Percentiles rank a stretch among this genome's conserved stretches.
These are phyloP conservation scores for Cerastis leucographa DNA, from an alignment of 2,888 invertebrate genomes.

Conservation along the genomic window DNA sequence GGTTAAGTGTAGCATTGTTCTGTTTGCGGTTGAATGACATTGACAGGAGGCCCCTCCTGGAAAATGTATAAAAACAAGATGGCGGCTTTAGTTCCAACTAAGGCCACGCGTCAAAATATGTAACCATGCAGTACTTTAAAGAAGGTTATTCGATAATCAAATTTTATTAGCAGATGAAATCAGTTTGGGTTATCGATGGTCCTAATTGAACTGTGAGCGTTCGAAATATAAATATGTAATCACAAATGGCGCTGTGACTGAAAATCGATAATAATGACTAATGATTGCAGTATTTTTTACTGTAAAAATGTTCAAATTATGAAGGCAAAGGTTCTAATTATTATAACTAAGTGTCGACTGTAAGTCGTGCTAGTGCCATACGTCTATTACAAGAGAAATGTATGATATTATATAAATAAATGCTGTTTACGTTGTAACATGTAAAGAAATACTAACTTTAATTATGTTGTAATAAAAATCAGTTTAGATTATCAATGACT, in stretches of 20 bases:
- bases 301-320: constrained; percentile 56
- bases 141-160: constrained; percentile 30
- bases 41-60: too few species aligned
- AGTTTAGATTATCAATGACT: constrained; percentile 19
- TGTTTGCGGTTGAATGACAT: neutral
- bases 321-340: constrained; percentile 58
- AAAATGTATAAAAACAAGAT: neutral
- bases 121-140: neutral
- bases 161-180: constrained; percentile 6
- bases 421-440: constrained; percentile 33
- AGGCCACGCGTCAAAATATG: neutral
- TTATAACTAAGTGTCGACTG: constrained; percentile 57
- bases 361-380: constrained; percentile 65
- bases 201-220: constrained; percentile 24
- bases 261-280: constrained; percentile 37
- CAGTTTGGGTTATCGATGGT: constrained; percentile 12
- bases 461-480: constrained; percentile 41
- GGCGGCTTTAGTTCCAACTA: neutral
- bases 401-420: constrained; percentile 49
- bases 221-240: constrained; percentile 26
- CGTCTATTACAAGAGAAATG: constrained; percentile 44
- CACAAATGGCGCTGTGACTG: constrained; percentile 47
- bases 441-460: constrained; percentile 44
- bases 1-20: neutral
- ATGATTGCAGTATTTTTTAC: constrained; percentile 49